Evolutionary conservation across 2,888 invertebrate genomes (phyloP).

Genomic region (Chrysolina haemoptera): DNA sequence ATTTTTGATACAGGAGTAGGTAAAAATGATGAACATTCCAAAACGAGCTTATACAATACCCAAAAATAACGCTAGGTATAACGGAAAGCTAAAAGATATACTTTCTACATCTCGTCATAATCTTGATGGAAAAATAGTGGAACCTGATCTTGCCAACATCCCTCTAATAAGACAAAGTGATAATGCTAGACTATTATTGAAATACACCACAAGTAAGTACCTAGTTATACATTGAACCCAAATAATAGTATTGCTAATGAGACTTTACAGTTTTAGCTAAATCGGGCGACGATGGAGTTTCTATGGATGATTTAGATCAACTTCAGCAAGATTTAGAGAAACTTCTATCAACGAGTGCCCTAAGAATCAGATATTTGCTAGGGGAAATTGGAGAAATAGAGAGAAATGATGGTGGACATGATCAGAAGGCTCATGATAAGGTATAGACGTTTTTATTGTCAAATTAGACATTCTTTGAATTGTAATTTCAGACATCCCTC

Average conservation of each 20-base stretch:
- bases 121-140: slow-evolving; percentile 46
- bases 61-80: slow-evolving; percentile 51
- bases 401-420: slow-evolving; percentile 71
- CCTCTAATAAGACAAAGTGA: slow-evolving; percentile 82
- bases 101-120: slow-evolving; percentile 48
- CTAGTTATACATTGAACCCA: not conserved
- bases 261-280: slow-evolving; percentile 73
- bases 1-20: not conserved
- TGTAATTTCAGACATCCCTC: slow-evolving; percentile 58
- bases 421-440: slow-evolving; percentile 68
- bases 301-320: slow-evolving; percentile 90
- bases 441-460: slow-evolving; percentile 46
- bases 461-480: not conserved
- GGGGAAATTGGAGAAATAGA: slow-evolving; percentile 74
- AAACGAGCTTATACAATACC: slow-evolving; percentile 40
- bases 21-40: slow-evolving; percentile 35
- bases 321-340: slow-evolving; percentile 91
- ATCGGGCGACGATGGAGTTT: slow-evolving; percentile 82
- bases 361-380: slow-evolving; percentile 84
- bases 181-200: slow-evolving; percentile 78
- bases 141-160: slow-evolving; percentile 61
- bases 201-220: slow-evolving; percentile 74
- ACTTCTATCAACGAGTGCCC: slow-evolving; percentile 85
- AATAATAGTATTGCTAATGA: slow-evolving; percentile 13
- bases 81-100: slow-evolving; percentile 56